Conservation (phyloP, 1,140 invertebrate species). For the Drosophila sp. region DNA sequence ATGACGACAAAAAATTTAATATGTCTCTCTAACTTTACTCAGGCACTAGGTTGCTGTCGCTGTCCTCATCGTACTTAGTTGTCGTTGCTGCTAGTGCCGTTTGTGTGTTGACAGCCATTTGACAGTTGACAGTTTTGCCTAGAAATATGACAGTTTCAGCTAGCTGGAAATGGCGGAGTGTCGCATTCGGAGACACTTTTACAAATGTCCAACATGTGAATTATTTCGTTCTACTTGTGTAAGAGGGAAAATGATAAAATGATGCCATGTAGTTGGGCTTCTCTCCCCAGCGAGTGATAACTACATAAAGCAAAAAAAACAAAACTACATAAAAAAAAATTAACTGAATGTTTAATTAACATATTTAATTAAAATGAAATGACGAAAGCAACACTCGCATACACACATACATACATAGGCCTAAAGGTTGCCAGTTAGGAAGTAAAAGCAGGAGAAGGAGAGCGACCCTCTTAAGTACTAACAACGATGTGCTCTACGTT, state of each 20-base stretch:
- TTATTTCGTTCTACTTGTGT: conserved; percentile 10
- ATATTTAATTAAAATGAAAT: conserved; percentile 64
- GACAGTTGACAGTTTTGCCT: conserved; percentile 58
- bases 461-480: conserved; percentile 16
- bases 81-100: conserved; percentile 28
- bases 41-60: conserved; percentile 36
- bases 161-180: conserved; percentile 27
- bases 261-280: not conserved
- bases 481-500: conserved; percentile 7
- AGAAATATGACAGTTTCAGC: conserved; percentile 59
- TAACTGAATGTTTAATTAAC: conserved; percentile 58
- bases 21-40: conserved; percentile 39
- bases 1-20: conserved; percentile 41
- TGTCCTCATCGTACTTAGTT: not conserved
- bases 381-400: conserved; percentile 1
- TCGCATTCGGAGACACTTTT: conserved; percentile 19
- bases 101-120: conserved; percentile 56
- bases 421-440: conserved; percentile 3
- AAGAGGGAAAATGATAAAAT: conserved; percentile 9
- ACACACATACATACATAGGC: not conserved
- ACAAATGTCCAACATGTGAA: conserved; percentile 39
- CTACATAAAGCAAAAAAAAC: conserved; percentile 7
- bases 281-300: conserved; percentile 25
- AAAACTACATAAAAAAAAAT: too few relatives aligned
- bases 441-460: not conserved